Evolutionary conservation across 2,888 invertebrate species (phyloP), one percentile per base, ranked within the genome.

Genomic region (Hydrotaea cyrtoneurina): DNA sequence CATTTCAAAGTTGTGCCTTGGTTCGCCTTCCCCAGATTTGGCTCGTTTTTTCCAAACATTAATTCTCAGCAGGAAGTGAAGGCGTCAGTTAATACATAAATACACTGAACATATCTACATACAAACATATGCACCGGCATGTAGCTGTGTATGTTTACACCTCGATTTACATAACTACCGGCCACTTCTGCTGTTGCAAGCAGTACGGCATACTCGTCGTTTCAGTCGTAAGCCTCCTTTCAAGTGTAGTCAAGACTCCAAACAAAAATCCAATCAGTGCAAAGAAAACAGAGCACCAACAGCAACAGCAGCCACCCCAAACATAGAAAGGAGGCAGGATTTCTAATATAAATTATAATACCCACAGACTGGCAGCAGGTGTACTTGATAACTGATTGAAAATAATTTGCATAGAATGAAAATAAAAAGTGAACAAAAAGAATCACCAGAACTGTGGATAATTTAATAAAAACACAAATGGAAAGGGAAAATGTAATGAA

Each of bases 321-420:
- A 62, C 10, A 21, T 39, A 17, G 2, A 76, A 80, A 64, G 84
- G 74, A 85, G 85, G 85, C 82, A 85, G 82, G 82, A 82, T 71
- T 85, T 81, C 82, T 85, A 85, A 85, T 85, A 85, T 85, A 85
- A 85, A 85, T 85, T 85, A 85, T 82, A 80, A 82, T 85, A 57
- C 85, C 85, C 85, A 85, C 82, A 82, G 85, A 85, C 85, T 85
- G 85, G 85, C 85, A 85, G 85, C 85, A 85, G 85, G 85, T 85
- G 85, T 82, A 82, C 74, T 79, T 82, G 85, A 85, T 85, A 85
- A 85, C 85, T 85, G 85, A 85, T 82, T 85, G 85, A 82, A 85
- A 82, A 85, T 82, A 82, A 85, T 85, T 85, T 85, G 85, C 85
- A 85, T 85, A 82, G 79, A 36, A 79, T 46, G 17, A 23, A 69